Conservation (phyloP, 2,888 invertebrate species). For the Tortrix viridana region DNA sequence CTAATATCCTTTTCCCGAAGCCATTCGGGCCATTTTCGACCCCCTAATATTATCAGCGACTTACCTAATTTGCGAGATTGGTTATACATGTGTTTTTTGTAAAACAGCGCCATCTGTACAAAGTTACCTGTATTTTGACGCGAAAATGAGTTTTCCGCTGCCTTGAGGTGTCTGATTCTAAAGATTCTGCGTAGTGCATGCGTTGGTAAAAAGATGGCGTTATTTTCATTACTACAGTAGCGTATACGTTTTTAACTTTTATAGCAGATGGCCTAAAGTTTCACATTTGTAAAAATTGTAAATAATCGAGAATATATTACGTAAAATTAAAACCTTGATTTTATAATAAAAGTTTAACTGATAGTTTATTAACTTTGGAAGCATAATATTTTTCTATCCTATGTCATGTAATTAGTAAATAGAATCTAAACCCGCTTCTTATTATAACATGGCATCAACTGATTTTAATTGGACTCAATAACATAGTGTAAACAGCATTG, state of each 20-base stretch:
- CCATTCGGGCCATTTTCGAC: too few species aligned
- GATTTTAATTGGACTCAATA: conserved; percentile 3
- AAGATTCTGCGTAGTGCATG: background rate
- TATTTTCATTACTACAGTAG: background rate
- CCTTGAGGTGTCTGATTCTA: too few species aligned
- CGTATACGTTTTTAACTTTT: background rate
- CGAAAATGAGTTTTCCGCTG: background rate
- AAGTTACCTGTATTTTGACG: background rate
- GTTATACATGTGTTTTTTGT: background rate
- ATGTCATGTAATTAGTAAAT: too few species aligned
- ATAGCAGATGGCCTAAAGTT: background rate
- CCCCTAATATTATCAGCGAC: too few species aligned
- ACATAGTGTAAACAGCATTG: conserved; percentile 8
- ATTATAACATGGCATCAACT: conserved; percentile 1
- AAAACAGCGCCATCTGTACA: conserved; percentile 12
- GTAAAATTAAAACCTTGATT: too few species aligned
- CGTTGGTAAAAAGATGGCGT: conserved; percentile 13
- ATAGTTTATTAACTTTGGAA: too few species aligned
- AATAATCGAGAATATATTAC: too few species aligned
- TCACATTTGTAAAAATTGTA: too few species aligned
- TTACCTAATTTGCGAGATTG: background rate
- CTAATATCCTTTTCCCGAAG: too few species aligned
- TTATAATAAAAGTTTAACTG: too few species aligned
- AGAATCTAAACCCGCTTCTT: too few species aligned
- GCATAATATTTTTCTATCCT: too few species aligned